Evolutionary conservation across 1,140 invertebrate species (phyloP).

Genomic region (Helicoverpa armigera): DNA sequence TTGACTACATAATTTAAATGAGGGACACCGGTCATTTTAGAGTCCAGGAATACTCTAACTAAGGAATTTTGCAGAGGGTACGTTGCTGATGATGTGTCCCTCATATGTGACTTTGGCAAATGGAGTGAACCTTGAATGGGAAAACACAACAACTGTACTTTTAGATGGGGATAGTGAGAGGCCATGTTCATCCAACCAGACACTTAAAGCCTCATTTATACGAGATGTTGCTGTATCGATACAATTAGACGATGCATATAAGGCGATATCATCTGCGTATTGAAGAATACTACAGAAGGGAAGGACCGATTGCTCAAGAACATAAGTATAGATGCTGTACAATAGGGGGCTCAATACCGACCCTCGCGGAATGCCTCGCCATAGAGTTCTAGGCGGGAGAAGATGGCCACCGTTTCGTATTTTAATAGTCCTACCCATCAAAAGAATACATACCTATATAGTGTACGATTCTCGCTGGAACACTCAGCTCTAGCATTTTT

Average conservation of each 20-base stretch:
- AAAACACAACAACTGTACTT: conserved; percentile 39
- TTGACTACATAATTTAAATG: too few relatives aligned
- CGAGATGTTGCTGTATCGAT: not conserved
- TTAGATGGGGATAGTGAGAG: conserved; percentile 10
- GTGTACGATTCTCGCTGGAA: not conserved
- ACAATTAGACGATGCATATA: conserved; percentile 33
- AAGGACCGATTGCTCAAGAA: conserved; percentile 47
- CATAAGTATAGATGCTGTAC: conserved; percentile 53
- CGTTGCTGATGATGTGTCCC: too few relatives aligned
- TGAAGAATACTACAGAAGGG: not conserved
- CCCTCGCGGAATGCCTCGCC: conserved; percentile 53
- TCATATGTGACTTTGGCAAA: too few relatives aligned
- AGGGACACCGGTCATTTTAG: too few relatives aligned
- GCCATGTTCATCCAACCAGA: not conserved
- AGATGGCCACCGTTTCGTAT: not conserved
- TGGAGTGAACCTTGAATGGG: not conserved
- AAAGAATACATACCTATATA: not conserved
- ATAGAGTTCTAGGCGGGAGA: conserved; percentile 6
- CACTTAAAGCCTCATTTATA: not conserved
- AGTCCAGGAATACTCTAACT: too few relatives aligned
- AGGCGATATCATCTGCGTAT: conserved; percentile 56
- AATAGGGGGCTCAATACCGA: conserved; percentile 57
- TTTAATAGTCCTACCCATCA: not conserved
- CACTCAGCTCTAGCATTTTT: conserved; percentile 22
- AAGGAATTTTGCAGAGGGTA: too few relatives aligned